Conservation (phyloP, 2,797 vertebrate genomes). For the Myripristis murdjan region DNA sequence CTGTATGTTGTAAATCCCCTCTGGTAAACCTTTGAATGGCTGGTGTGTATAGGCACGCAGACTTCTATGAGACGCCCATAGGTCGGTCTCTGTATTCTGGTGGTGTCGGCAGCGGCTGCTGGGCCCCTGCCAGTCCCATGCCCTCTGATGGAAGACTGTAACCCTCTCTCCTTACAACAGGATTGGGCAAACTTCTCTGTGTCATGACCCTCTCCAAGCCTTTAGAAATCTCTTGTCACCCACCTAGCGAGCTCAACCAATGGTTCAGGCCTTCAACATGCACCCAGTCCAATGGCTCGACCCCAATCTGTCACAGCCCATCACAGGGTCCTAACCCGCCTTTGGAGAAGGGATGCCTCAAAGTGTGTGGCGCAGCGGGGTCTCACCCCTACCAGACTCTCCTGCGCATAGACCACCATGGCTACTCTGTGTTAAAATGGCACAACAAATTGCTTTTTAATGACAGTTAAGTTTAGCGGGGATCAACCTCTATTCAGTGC, state of each 20-base stretch:
- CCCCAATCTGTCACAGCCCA: slow-evolving; percentile 82
- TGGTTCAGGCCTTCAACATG: slow-evolving; percentile 57
- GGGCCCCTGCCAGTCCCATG: slow-evolving; percentile 72
- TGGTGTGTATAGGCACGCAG: slow-evolving; percentile 53
- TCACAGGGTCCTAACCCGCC: slow-evolving; percentile 76
- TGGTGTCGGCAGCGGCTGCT: slow-evolving; percentile 52
- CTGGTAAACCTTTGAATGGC: slow-evolving; percentile 72
- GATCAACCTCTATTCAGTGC: slow-evolving; percentile 19
- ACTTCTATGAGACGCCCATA: slow-evolving; percentile 56
- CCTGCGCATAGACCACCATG: slow-evolving; percentile 29
- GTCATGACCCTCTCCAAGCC: slow-evolving; percentile 78
- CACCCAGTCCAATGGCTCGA: slow-evolving; percentile 65
- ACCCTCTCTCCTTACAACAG: slow-evolving; percentile 50
- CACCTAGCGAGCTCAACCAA: slow-evolving; percentile 63
- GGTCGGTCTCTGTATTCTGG: slow-evolving; percentile 65
- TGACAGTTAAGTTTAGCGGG: slow-evolving; percentile 55
- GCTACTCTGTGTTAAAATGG: slow-evolving; percentile 43
- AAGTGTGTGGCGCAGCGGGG: slow-evolving; percentile 66
- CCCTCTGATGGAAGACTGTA: slow-evolving; percentile 53
- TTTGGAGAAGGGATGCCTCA: slow-evolving; percentile 53
- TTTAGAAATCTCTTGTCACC: slow-evolving; percentile 78
- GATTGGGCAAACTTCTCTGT: slow-evolving; percentile 69
- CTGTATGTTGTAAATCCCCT: slow-evolving; percentile 75
- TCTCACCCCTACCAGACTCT: slow-evolving; percentile 34
- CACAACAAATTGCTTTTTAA: slow-evolving; percentile 61